These are phyloP conservation scores for Hylomyscus alleni DNA, from an alignment of 2,797 vertebrate species.

Conservation along the genomic window DNA sequence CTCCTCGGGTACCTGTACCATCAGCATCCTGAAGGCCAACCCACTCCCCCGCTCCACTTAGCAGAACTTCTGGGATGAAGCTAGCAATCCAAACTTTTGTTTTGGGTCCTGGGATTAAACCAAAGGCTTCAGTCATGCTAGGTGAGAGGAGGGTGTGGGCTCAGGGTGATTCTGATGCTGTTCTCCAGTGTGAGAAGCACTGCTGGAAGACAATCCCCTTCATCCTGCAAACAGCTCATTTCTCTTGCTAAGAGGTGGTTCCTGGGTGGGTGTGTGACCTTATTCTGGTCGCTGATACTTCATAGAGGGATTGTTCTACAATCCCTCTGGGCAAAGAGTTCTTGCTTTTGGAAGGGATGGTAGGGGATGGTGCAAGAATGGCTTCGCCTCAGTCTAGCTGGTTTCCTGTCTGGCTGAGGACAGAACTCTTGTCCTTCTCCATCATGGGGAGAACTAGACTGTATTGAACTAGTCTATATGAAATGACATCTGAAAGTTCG, in stretches of 20 bases:
- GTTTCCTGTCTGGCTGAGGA: not conserved
- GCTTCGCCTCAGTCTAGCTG: no score
- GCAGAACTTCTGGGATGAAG: not conserved
- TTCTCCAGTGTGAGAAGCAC: not conserved
- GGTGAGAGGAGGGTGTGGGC: not conserved
- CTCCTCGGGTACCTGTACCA: not conserved
- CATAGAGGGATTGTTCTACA: not conserved
- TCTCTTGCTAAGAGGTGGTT: not conserved
- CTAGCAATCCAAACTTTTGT: not conserved
- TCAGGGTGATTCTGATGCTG: not conserved
- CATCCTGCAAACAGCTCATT: not conserved
- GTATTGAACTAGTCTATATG: fast-evolving
- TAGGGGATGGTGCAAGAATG: not conserved
- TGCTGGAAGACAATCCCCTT: not conserved
- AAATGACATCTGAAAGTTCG: not conserved
- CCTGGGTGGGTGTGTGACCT: not conserved
- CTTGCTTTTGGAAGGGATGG: not conserved
- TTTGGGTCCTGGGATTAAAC: not conserved
- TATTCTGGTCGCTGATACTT: not conserved
- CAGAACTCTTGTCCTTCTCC: not conserved
- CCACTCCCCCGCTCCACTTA: not conserved
- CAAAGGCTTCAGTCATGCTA: not conserved
- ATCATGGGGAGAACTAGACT: not conserved
- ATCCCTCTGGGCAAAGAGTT: not conserved
- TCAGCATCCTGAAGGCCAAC: not conserved